Conservation (phyloP, 2,888 invertebrate genomes). For the Clistopyga incitator region DNA sequence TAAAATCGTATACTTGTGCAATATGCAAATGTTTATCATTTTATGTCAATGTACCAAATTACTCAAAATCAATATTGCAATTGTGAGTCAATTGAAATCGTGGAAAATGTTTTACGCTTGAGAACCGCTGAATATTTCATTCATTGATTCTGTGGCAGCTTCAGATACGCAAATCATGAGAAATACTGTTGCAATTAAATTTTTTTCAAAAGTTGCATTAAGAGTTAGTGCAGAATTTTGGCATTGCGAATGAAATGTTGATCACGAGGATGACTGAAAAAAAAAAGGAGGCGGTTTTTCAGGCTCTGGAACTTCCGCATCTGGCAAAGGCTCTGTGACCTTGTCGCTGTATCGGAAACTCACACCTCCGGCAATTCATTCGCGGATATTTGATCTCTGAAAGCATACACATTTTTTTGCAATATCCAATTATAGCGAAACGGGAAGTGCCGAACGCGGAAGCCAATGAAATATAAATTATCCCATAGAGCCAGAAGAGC, state of each 20-base stretch:
- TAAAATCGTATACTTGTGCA: no score
- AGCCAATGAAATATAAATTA: background rate
- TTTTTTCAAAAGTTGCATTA: background rate
- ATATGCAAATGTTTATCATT: no score
- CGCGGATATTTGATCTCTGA: constrained; percentile 7
- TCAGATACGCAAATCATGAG: background rate
- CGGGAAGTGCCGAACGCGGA: constrained; percentile 4
- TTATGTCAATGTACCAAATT: background rate
- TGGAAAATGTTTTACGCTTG: background rate
- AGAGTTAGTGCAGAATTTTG: background rate
- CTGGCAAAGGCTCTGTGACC: background rate
- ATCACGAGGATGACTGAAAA: background rate
- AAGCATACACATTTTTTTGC: background rate
- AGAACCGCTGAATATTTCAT: background rate
- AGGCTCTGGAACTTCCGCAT: background rate
- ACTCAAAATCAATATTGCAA: background rate
- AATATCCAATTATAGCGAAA: constrained; percentile 30
- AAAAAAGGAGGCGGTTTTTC: background rate
- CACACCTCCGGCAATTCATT: constrained; percentile 2
- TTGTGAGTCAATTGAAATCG: background rate
- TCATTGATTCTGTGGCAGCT: background rate
- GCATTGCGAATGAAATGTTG: background rate
- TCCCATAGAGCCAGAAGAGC: background rate
- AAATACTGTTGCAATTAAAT: background rate
- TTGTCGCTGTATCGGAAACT: background rate